Base-by-base conservation (phyloP, 2,888 invertebrate genomes). In the Cephus pygmeus region DNA sequence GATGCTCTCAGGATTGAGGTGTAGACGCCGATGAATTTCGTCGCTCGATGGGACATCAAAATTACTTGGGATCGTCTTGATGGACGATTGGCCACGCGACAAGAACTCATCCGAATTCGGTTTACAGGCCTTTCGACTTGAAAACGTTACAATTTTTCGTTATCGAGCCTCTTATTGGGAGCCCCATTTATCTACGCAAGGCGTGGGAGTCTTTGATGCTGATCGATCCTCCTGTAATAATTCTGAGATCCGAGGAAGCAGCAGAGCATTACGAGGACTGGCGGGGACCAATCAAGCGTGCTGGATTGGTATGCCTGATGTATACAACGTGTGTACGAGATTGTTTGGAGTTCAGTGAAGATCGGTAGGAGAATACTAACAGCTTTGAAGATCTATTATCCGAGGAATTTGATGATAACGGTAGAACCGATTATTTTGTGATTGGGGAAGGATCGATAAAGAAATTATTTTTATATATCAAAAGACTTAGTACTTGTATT, bases 241-340 rank as follows among this genome's bases (percentile, higher is more conserved):
- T 71, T 31, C 36, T 34, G 74, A 74, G 34, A 34, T 36, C 34
- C 74, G 11, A 74, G 74, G 36, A 74, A n/a, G 74, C 34, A 74
- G 23, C 74, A 34, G 36, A 74, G 74, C 74, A 74, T 34, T 15
- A 71, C 71, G 71, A 71, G 34, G 33, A 34, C 71, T 71, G 71
- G 12, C 71, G 71, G 34, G 71, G 34, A 9, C 33, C 71, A 71
- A 31, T 71, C 33, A 71, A 71, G 71, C 71, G 71, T 71, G 71
- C 71, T 34, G 71, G 33, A 9, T 56, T 56, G 56, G 56, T 23
- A 56, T 56, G 23, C 56, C 56, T 56, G 56, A 6, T 23, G 23
- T 56, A 56, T 56, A 56, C 56, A 56, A 56, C 56, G 56, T 23
- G 56, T 56, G 56, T 23, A 23, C 23, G 23, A 56, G 23, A 56